Percentiles rank a stretch among this genome's conserved stretches.
These are phyloP conservation scores for Orthochromis indermauri DNA, from an alignment of 2,113 vertebrate genomes.

Conservation along the genomic window DNA sequence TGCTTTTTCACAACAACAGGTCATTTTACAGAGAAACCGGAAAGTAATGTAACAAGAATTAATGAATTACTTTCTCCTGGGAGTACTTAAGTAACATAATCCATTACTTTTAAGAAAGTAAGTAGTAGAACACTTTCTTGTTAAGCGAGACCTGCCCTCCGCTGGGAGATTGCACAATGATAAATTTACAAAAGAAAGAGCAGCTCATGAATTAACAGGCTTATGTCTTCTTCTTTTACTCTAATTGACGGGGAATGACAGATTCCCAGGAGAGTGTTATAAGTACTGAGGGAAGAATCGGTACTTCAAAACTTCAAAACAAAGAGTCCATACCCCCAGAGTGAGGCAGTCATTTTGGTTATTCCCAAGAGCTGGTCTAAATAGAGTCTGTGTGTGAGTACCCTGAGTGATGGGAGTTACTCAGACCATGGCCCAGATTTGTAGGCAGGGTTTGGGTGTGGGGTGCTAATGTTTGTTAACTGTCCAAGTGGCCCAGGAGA, in stretches of 20 bases:
- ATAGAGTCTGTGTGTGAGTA: neutral
- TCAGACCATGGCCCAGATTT: neutral
- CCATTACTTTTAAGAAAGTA: neutral
- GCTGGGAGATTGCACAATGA: neutral
- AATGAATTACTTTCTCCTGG: neutral
- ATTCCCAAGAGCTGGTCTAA: neutral
- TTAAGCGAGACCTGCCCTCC: neutral
- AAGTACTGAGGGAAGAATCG: neutral
- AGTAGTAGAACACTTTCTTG: neutral
- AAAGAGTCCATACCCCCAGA: neutral
- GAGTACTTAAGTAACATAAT: neutral
- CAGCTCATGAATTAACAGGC: neutral
- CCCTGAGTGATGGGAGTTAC: neutral
- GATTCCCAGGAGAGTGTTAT: neutral
- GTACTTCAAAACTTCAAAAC: neutral
- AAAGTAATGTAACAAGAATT: neutral
- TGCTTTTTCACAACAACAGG: neutral
- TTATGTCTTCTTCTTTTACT: neutral
- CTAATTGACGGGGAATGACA: neutral
- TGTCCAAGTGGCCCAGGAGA: neutral
- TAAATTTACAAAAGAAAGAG: neutral
- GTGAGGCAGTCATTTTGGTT: neutral
- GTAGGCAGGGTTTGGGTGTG: neutral
- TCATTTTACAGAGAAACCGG: neutral
- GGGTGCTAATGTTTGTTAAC: neutral